Base-by-base conservation (phyloP, 2,888 invertebrate species). In the Fragum whitleyi region DNA sequence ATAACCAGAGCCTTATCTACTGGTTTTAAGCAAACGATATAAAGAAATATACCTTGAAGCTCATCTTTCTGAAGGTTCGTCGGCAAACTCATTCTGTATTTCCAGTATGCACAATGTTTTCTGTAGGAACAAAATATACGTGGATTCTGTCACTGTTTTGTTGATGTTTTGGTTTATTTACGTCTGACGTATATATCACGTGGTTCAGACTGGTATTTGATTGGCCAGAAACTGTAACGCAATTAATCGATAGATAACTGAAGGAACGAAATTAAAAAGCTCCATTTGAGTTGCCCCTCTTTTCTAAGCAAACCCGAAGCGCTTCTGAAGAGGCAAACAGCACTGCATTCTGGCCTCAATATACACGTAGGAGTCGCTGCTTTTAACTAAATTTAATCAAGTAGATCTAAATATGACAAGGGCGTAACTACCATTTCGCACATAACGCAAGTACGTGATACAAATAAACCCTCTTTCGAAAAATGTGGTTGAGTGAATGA, bases 161-260 rank as follows among this genome's bases (percentile, higher is more conserved):
- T 81, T 81, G 80, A 74, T 81, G 72, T 80, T 74, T 70, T 71
- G 74, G 70, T 69, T 77, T 79, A 75, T 79, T 79, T 79, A 79
- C 79, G 69, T 78, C 36, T 39, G 32, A 80, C 76, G 80, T 80
- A 62, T 71, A 53, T n/a, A 21, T 47, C 75, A 79, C 74, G 70
- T 79, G 79, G 29, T 36, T 28, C 47, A n/a, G 23, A 19, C 16
- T 23, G 11, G 19, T 11, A n/a, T 9, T 16, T 65, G 65, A 74
- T 74, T 74, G 74, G 74, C 9, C 42, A 42, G 36, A 42, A 65
- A 65, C 23, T 65, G 65, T 65, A 42, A 42, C 65, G 32, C 23
- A 57, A 57, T n/a, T n/a, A n/a, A 36, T 36, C 28, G 57, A 21
- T 3, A 57, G 23, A 57, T 57, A 57, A 57, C 9, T 7, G 32